phyloP scores from a whole-genome alignment of 2,888 invertebrate genomes.

The Melanophora roralis region DNA sequence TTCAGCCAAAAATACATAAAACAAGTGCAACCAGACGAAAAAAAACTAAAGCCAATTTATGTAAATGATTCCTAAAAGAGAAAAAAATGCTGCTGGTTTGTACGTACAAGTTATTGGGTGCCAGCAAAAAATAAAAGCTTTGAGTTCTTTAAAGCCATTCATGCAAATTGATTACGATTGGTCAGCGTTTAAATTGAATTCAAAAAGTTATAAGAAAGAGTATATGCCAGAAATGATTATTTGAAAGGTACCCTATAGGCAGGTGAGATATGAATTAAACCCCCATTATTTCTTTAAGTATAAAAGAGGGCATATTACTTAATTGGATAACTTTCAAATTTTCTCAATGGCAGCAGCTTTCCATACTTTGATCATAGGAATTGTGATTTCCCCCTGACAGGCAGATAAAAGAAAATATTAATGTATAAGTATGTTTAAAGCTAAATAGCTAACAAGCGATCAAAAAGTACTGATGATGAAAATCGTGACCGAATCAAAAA shows the following conservation, averaged over 20 bases:
- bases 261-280: too few relatives aligned
- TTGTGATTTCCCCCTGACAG: too few relatives aligned
- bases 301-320: too few relatives aligned
- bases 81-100: neutral
- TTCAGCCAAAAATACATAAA: conserved; percentile 22
- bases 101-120: neutral
- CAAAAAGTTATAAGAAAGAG: neutral
- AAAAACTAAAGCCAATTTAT: conserved; percentile 24
- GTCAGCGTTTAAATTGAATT: conserved; percentile 34
- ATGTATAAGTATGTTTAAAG: too few relatives aligned
- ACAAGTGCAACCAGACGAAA: conserved; percentile 41
- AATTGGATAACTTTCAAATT: too few relatives aligned
- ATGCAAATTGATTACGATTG: conserved; percentile 35
- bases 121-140: neutral
- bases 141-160: neutral
- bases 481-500: too few relatives aligned
- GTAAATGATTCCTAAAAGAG: conserved; percentile 23
- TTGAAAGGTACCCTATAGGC: neutral
- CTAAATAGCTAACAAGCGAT: too few relatives aligned
- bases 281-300: too few relatives aligned
- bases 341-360: too few relatives aligned
- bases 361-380: too few relatives aligned
- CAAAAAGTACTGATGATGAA: too few relatives aligned
- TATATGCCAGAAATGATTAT: neutral
- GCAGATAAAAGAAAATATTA: too few relatives aligned